phyloP scores from a whole-genome alignment of 2,797 vertebrate genomes.

The Vipera ursinii region DNA sequence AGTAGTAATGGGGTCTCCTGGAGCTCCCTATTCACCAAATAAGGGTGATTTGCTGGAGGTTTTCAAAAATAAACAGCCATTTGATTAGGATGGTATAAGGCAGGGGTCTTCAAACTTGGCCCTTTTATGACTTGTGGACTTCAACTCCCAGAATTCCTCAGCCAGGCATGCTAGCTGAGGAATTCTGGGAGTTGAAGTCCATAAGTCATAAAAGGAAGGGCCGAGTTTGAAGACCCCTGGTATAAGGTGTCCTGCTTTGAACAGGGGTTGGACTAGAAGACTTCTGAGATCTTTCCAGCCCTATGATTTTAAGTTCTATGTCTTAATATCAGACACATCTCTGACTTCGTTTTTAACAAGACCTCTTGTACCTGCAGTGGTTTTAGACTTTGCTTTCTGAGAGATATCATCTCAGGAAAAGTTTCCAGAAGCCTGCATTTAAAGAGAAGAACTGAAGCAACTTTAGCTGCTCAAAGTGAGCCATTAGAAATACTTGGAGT shows the following conservation, averaged over 20 bases:
- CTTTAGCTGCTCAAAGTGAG: not conserved
- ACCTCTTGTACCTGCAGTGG: constrained; percentile 38
- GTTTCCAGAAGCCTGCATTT: fast-evolving
- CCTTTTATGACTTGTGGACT: no score
- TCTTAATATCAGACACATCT: constrained; percentile 29
- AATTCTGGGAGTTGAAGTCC: no score
- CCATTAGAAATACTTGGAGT: not conserved
- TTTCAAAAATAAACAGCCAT: not conserved
- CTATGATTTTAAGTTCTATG: not conserved
- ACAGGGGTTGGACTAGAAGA: not conserved
- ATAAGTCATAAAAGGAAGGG: no score
- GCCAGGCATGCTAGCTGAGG: no score
- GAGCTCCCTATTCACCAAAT: not conserved
- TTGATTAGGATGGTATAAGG: not conserved
- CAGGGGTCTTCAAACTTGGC: no score
- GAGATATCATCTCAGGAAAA: constrained; percentile 7
- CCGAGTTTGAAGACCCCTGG: no score
- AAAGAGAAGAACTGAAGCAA: not conserved
- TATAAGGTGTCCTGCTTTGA: no score
- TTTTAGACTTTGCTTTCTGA: constrained; percentile 3
- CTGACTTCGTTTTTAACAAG: constrained; percentile 36
- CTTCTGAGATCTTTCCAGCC: not conserved
- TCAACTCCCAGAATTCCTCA: no score
- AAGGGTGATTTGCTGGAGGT: constrained; percentile 37
- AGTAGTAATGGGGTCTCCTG: constrained; percentile 17